Conservation (phyloP, 2,888 invertebrate genomes). For the Drosophila nr. perissopoda region DNA sequence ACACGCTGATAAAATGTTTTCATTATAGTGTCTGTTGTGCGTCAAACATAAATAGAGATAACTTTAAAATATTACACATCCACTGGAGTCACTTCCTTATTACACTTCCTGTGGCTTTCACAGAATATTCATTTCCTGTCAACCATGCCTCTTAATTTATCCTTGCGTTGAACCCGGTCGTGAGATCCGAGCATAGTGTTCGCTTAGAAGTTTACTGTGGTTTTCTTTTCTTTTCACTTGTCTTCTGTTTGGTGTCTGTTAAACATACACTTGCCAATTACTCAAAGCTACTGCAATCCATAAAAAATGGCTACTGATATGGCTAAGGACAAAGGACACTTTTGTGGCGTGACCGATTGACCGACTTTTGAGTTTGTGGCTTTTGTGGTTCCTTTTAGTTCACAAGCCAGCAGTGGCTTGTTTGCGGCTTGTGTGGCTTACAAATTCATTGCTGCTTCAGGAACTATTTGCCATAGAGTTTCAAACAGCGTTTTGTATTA, state of each 20-base stretch:
- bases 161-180: constrained; percentile 11
- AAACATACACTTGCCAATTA: constrained; percentile 67
- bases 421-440: constrained; percentile 12
- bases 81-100: not conserved
- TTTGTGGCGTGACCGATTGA: constrained; percentile 48
- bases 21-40: too few relatives aligned
- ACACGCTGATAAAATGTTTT: not conserved
- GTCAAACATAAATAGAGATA: not conserved
- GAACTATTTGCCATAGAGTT: not conserved
- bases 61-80: not conserved
- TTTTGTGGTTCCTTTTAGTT: constrained; percentile 14
- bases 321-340: constrained; percentile 23
- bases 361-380: constrained; percentile 43
- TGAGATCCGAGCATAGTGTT: constrained; percentile 4
- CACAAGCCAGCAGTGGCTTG: constrained; percentile 8
- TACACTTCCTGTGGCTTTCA: not conserved
- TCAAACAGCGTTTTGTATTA: not conserved
- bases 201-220: constrained; percentile 17
- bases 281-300: constrained; percentile 41
- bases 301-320: constrained; percentile 37
- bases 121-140: not conserved
- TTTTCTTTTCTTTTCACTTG: constrained; percentile 14
- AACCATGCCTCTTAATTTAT: not conserved
- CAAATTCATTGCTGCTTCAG: constrained; percentile 2
- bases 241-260: constrained; percentile 23